Conservation (phyloP, 92 coral and sea anemone species). For the Porites divaricata region DNA sequence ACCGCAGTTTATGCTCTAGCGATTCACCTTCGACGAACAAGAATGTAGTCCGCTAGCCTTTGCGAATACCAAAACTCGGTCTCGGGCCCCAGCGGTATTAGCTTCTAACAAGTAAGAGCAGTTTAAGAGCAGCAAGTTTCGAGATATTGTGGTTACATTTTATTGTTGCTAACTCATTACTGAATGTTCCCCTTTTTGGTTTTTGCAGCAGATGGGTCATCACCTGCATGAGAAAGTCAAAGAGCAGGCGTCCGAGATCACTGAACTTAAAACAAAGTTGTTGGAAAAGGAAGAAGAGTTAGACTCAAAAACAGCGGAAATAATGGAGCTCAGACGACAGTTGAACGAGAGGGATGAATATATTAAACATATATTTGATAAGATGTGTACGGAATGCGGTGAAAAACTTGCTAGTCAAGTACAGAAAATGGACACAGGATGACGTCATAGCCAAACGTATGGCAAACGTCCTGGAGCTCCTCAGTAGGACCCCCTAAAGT, state of each 20-base stretch:
- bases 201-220: conserved; percentile 32
- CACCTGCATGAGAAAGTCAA: conserved; percentile 72
- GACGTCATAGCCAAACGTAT: not conserved
- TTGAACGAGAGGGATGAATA: conserved; percentile 72
- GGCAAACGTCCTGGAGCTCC: not conserved
- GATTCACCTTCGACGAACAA: too few species aligned
- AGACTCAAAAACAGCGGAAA: conserved; percentile 60
- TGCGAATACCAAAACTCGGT: not conserved
- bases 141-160: not conserved
- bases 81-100: not conserved
- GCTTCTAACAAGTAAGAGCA: not conserved
- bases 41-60: not conserved
- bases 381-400: conserved; percentile 66
- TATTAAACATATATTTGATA: conserved; percentile 62
- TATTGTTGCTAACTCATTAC: too few species aligned
- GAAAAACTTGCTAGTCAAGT: conserved; percentile 39
- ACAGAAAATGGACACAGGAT: conserved; percentile 57
- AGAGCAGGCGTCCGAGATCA: conserved; percentile 75
- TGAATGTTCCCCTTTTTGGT: not conserved
- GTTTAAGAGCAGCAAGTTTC: too few species aligned
- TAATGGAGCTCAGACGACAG: conserved; percentile 66
- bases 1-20: too few species aligned
- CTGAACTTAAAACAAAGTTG: conserved; percentile 68
- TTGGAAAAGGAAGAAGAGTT: conserved; percentile 75
- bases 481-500: not conserved